Base-by-base conservation (phyloP, 2,888 invertebrate genomes). In the Coleophora deauratella region DNA sequence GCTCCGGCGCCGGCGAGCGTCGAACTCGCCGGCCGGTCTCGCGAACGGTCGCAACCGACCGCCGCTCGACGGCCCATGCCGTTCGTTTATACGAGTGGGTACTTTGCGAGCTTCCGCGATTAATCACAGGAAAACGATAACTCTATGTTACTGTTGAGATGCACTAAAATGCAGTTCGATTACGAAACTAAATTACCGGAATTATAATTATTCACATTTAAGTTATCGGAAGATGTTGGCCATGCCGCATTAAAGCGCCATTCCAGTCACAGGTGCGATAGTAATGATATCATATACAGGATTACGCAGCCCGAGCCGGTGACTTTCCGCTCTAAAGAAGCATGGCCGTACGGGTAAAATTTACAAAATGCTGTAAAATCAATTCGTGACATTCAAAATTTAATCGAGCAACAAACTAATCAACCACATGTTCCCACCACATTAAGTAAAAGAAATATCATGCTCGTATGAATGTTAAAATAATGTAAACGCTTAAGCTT, bases 391-490 rank as follows among this genome's bases (percentile, higher is more conserved):
- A 72, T 66, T 68, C 62, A 65, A 62, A 53, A 62, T 67, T 50
- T 67, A 56, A 67, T 72, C 72, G 74, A 73, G 71, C 74, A 73
- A 60, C 69, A 59, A 65, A 70, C 66, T 71, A 72, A 70, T 70
- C 63, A 71, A 79, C 67, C 65, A 68, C 71, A 65, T 70, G 66
- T 57, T 74, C 76, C 80, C 81, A 79, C 73, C 78, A 80, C 75
- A 74, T 64, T 52, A 62, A 70, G 59, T 75, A 31, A 72, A 73
- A 72, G 62, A 72, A 74, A 67, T 58, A 62, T 71, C 80, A 82
- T 82, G 84, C 81, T 80, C 71, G 69, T 67, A 79, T 80, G 72
- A 73, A 72, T 80, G 77, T 80, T 79, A 79, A 70, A 61, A 66
- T 66, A 70, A 79, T 74, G 74, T 72, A 68, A 72, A 74, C 75